Evolutionary conservation across 2,888 invertebrate species (phyloP).

Genomic region (Drosophila helvetica): DNA sequence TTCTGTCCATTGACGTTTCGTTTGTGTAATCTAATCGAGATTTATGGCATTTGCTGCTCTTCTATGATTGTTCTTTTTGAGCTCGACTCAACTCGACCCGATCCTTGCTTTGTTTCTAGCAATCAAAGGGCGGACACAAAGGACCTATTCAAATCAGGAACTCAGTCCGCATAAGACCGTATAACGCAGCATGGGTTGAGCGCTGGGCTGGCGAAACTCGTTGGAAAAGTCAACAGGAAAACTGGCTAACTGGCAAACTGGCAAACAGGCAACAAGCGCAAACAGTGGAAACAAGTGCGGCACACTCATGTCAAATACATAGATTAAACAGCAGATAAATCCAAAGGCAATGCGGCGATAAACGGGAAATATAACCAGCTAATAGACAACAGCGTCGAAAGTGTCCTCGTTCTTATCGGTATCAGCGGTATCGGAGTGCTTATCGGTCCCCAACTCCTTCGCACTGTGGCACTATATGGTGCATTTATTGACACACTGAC

Average conservation of each 20-base stretch:
- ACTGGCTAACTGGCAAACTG: background rate
- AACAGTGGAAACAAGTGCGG: conserved; percentile 67
- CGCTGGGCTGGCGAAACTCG: conserved; percentile 45
- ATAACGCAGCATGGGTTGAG: background rate
- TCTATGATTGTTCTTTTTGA: conserved; percentile 46
- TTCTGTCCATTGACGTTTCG: conserved; percentile 58
- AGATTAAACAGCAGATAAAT: conserved; percentile 76
- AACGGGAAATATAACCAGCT: conserved; percentile 47
- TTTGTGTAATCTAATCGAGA: conserved; percentile 80
- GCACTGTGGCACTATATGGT: conserved; percentile 53
- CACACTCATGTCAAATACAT: conserved; percentile 73
- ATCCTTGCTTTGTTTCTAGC: conserved; percentile 15
- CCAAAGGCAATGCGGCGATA: conserved; percentile 72
- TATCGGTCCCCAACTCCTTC: conserved; percentile 15
- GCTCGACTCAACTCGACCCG: background rate
- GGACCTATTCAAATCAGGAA: conserved; percentile 5
- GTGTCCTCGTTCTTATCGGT: conserved; percentile 41
- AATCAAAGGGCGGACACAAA: conserved; percentile 27
- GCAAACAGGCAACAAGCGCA: conserved; percentile 45
- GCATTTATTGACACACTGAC: conserved; percentile 78
- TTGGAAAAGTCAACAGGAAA: conserved; percentile 19
- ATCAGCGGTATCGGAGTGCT: conserved; percentile 44
- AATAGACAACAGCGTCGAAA: conserved; percentile 65
- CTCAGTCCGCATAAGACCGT: background rate
- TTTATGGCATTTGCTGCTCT: conserved; percentile 72